Evolutionary conservation across 2,113 vertebrate genomes (phyloP).

Genomic region (Craseonycteris thonglongyai): DNA sequence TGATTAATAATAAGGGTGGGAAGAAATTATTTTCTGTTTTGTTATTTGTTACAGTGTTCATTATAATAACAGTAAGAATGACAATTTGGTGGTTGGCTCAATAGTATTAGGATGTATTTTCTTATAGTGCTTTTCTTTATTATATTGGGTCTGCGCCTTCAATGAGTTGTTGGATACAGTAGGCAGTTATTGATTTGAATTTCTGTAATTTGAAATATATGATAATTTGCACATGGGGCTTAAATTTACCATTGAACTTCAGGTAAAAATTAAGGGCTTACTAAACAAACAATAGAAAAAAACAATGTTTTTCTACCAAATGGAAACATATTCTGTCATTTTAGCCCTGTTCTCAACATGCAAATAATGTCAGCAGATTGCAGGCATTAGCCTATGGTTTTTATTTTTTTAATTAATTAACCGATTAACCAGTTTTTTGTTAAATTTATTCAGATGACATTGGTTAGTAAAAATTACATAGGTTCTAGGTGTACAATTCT

Average conservation of each 20-base stretch:
- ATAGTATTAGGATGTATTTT: neutral
- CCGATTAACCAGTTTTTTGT: too few species aligned
- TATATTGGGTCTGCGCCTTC: neutral
- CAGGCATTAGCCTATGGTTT: neutral
- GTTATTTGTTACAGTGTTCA: neutral
- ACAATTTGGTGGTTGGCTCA: neutral
- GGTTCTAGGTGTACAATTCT: too few species aligned
- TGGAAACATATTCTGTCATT: neutral
- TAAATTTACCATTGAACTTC: neutral
- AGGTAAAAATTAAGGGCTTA: neutral
- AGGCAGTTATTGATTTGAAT: conserved; percentile 11
- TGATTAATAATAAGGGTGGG: neutral
- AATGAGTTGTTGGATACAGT: neutral
- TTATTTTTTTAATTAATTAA: too few species aligned
- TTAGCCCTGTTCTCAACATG: neutral
- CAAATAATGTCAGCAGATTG: neutral
- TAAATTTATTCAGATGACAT: too few species aligned
- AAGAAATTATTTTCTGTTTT: neutral
- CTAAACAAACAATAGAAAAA: neutral
- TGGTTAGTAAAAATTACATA: too few species aligned
- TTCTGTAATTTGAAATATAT: neutral
- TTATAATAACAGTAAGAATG: neutral
- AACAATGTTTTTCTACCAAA: neutral
- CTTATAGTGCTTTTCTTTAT: neutral
- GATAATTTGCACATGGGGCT: neutral